Percentiles rank a stretch among this genome's conserved stretches.
Evolutionary conservation across 2,797 vertebrate species (phyloP).

Genomic region (Neomorphus geoffroyi): DNA sequence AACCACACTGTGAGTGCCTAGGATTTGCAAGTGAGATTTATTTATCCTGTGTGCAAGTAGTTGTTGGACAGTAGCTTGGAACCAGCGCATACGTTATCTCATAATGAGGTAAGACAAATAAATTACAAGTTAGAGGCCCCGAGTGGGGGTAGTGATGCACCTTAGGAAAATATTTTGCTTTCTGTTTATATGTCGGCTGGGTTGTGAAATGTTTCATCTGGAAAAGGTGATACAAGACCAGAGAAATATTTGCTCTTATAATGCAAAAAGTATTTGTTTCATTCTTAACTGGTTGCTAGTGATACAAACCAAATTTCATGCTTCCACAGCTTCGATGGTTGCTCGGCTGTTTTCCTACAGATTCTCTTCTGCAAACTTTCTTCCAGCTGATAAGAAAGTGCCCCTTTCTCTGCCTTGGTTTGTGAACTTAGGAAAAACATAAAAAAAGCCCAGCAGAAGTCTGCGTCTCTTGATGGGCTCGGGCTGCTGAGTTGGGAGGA

Average conservation of each 20-base stretch:
- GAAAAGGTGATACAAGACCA: slow-evolving; percentile 66
- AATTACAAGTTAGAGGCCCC: slow-evolving; percentile 23
- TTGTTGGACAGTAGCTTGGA: slow-evolving; percentile 57
- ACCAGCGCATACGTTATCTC: not conserved
- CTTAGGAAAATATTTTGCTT: slow-evolving; percentile 65
- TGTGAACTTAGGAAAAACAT: not conserved
- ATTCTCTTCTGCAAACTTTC: not conserved
- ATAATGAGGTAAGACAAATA: slow-evolving; percentile 62
- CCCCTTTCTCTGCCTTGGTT: not conserved
- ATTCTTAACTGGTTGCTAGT: slow-evolving; percentile 17
- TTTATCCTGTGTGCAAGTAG: not conserved
- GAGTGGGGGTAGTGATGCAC: slow-evolving; percentile 45
- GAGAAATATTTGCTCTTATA: slow-evolving; percentile 52
- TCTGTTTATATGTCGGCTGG: slow-evolving; percentile 48
- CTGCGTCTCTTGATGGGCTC: not conserved
- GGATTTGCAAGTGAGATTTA: not conserved
- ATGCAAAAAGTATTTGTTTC: slow-evolving; percentile 46
- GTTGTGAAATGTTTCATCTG: slow-evolving; percentile 65
- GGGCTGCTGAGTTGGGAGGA: rapidly evolving
- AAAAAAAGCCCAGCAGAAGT: not conserved
- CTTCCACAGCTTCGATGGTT: not conserved
- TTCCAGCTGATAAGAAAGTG: not conserved
- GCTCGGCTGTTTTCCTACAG: not conserved
- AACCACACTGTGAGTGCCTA: not conserved
- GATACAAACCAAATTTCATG: not conserved